Conservation (phyloP, 2,113 vertebrate species). For the Daphoenositta chrysoptera region DNA sequence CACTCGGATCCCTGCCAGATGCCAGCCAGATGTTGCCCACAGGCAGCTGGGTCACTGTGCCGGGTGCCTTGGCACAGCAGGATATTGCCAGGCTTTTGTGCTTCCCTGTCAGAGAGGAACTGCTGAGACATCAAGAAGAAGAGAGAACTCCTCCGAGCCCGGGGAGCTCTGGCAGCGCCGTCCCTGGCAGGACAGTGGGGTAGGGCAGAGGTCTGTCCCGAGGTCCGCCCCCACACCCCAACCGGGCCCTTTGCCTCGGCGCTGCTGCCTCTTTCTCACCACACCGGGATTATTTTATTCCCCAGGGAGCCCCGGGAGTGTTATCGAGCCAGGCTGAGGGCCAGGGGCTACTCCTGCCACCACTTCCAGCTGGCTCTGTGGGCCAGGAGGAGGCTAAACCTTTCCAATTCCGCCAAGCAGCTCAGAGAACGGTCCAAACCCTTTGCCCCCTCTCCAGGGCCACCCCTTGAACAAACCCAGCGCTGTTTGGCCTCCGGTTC, state of each 20-base stretch:
- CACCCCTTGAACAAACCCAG: background rate
- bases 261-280: background rate
- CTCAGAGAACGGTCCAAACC: background rate
- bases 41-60: background rate
- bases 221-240: accelerated
- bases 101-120: background rate
- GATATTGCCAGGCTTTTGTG: background rate
- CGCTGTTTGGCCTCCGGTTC: background rate
- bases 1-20: background rate
- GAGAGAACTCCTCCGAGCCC: background rate
- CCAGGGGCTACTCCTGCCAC: background rate
- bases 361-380: background rate
- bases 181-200: background rate
- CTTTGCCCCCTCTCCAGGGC: background rate
- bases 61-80: background rate
- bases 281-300: background rate
- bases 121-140: background rate
- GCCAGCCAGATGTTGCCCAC: background rate
- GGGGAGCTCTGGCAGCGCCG: accelerated
- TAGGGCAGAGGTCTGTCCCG: background rate
- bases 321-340: background rate
- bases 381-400: background rate
- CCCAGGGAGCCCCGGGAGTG: background rate
- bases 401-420: background rate
- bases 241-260: background rate